Base-by-base conservation (phyloP, 2,797 vertebrate genomes). In the Podargus strigoides region DNA sequence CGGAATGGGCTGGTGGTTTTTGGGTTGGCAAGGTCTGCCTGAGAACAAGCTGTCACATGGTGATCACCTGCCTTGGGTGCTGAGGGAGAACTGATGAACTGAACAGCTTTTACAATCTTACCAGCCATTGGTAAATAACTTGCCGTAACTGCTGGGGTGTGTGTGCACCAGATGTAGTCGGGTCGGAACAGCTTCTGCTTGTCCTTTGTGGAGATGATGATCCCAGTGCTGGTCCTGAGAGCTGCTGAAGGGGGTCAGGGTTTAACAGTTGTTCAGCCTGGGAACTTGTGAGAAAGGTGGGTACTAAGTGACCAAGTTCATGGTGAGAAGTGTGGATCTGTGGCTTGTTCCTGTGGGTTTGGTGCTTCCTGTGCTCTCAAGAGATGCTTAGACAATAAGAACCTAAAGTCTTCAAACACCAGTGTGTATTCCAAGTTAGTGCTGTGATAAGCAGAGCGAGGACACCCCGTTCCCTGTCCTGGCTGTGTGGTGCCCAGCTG, bases 81-180 rank as follows among this genome's bases (percentile, higher is more conserved):
- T 24, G 67, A 53, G 79, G n/a, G 50, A 55, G 42, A 87, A 24
- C 49, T 67, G 49, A 10, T 9, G 1, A 46, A 63, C n/a, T 78
- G 73, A 52, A 62, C 28, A 50, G 59, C 53, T 85, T 73, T 49
- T 78, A 69, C 36, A 52, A 23, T 47, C 77, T 84, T 87, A n/a
- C 6, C 32, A 55, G n/a, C 39, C 58, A 14, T 44, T n/a, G 49
- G 23, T 16, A 81, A 73, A 73, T 42, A 21, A 11, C 17, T 32
- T 20, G 5, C 6, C 0, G 0, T 28, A 8, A 7, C 5, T 28
- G 55, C 68, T 34, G 27, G 6, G 42, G 4, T 6, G 14, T 46
- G 28, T 20, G 17, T 44, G 15, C 24, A 28, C 41, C 18, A 3
- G 5, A 13, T 3, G 26, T 20, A 9, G 12, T 7, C 7, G 5